Conservation (phyloP, 2,888 invertebrate species). For the Mamestra brassicae region DNA sequence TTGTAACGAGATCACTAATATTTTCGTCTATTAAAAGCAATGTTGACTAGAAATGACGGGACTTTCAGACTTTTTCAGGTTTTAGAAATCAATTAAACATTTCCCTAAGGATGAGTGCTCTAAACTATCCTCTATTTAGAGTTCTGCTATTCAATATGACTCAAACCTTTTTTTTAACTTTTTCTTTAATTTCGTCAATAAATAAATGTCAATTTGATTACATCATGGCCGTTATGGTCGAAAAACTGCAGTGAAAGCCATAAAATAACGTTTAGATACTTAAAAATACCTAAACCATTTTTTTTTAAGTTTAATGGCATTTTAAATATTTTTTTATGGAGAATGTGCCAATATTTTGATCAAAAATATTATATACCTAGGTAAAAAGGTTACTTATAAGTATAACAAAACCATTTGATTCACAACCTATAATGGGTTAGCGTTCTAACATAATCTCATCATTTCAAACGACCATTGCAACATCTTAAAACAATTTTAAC, state of each 20-base stretch:
- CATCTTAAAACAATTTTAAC: slow-evolving; percentile 38
- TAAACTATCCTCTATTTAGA: too few species aligned
- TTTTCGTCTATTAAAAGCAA: neutral
- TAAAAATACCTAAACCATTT: slow-evolving; percentile 10
- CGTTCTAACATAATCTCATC: neutral
- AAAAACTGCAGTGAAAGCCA: slow-evolving; percentile 20
- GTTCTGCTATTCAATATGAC: too few species aligned
- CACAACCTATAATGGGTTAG: neutral
- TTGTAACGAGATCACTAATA: neutral
- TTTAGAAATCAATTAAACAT: neutral
- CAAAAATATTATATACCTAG: neutral
- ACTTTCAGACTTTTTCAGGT: neutral
- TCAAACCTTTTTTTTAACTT: too few species aligned
- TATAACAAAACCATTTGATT: neutral
- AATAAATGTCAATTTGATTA: neutral
- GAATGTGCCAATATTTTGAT: slow-evolving; percentile 2
- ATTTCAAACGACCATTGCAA: slow-evolving; percentile 27
- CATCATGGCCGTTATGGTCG: neutral
- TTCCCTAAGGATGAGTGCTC: neutral
- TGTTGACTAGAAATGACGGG: slow-evolving; percentile 2
- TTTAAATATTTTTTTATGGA: neutral
- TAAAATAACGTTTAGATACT: neutral
- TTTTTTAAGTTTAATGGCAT: neutral
- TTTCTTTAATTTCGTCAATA: neutral
- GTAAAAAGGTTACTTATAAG: slow-evolving; percentile 6